Conservation (phyloP, 1,140 invertebrate species). For the Zaprionus nigranus region DNA sequence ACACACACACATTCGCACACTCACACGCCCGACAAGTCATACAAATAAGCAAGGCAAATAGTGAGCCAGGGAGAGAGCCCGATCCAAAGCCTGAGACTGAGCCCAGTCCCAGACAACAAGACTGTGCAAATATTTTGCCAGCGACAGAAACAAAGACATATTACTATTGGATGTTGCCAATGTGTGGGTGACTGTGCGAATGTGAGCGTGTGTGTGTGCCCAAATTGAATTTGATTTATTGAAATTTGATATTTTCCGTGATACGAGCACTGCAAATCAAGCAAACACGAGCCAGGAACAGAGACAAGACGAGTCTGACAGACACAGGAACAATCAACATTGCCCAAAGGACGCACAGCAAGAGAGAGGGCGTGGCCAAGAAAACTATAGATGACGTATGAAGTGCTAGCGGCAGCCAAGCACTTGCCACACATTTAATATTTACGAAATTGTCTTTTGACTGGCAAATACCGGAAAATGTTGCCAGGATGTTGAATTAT, state of each 20-base stretch:
- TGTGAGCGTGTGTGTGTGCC: conserved; percentile 58
- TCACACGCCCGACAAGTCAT: conserved; percentile 56
- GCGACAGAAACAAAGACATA: conserved; percentile 80
- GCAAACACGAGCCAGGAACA: conserved; percentile 70
- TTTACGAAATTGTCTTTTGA: conserved; percentile 60
- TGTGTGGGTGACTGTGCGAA: conserved; percentile 27
- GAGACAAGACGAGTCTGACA: conserved; percentile 37
- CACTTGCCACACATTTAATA: conserved; percentile 64
- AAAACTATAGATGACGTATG: neutral
- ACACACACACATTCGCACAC: conserved; percentile 37
- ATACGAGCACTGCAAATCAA: conserved; percentile 81
- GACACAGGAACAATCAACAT: conserved; percentile 69
- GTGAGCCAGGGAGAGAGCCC: conserved; percentile 36
- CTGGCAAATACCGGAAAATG: conserved; percentile 46
- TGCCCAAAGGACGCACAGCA: conserved; percentile 25
- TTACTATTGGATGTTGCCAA: conserved; percentile 67
- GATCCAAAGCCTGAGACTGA: neutral
- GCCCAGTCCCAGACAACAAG: conserved; percentile 58
- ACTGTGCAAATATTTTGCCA: conserved; percentile 80
- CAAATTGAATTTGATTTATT: conserved; percentile 84
- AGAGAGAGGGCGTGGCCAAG: neutral
- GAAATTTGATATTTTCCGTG: conserved; percentile 84
- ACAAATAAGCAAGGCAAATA: conserved; percentile 76
- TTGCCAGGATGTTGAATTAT: conserved; percentile 28
- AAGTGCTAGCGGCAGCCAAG: neutral